phyloP scores from a whole-genome alignment of 92 coral and sea anemone species.

The Galaxea fascicularis region DNA sequence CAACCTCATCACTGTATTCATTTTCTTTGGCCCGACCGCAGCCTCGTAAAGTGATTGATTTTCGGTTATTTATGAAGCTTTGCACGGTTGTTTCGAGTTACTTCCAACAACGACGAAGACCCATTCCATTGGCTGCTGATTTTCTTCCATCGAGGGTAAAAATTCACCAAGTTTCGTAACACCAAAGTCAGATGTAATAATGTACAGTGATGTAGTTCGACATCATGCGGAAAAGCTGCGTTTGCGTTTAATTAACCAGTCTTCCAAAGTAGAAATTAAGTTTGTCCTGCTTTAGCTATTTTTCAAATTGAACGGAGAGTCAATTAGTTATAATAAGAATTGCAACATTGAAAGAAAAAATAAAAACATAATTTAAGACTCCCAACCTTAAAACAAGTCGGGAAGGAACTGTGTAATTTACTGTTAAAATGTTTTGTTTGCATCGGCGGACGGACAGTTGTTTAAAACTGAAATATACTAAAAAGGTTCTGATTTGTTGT shows the following conservation, averaged over 20 bases:
- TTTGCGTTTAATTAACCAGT: slow-evolving; percentile 28
- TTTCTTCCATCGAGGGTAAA: not conserved
- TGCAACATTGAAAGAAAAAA: not conserved
- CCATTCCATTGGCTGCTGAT: not conserved
- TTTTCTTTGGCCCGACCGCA: slow-evolving; percentile 1
- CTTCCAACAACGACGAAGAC: not conserved
- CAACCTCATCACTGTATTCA: not conserved
- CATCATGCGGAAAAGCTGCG: slow-evolving; percentile 23
- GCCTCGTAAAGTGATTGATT: slow-evolving; percentile 1
- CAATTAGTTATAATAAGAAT: slow-evolving; percentile 8
- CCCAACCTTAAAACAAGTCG: too few relatives aligned
- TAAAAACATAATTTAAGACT: too few relatives aligned
- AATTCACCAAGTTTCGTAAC: slow-evolving; percentile 10
- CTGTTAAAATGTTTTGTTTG: too few relatives aligned
- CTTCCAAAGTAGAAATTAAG: slow-evolving; percentile 5
- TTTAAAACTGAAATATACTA: too few relatives aligned
- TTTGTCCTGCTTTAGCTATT: not conserved
- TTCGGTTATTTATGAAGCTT: slow-evolving; percentile 24
- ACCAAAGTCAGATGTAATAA: slow-evolving; percentile 30
- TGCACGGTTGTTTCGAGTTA: slow-evolving; percentile 25
- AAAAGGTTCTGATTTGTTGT: too few relatives aligned
- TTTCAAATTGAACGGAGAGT: slow-evolving; percentile 2
- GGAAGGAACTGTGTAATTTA: too few relatives aligned
- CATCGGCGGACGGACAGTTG: too few relatives aligned
- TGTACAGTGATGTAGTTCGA: not conserved